These are phyloP conservation scores for Lysandra bellargus DNA, from an alignment of 2,888 invertebrate genomes.

Conservation along the genomic window DNA sequence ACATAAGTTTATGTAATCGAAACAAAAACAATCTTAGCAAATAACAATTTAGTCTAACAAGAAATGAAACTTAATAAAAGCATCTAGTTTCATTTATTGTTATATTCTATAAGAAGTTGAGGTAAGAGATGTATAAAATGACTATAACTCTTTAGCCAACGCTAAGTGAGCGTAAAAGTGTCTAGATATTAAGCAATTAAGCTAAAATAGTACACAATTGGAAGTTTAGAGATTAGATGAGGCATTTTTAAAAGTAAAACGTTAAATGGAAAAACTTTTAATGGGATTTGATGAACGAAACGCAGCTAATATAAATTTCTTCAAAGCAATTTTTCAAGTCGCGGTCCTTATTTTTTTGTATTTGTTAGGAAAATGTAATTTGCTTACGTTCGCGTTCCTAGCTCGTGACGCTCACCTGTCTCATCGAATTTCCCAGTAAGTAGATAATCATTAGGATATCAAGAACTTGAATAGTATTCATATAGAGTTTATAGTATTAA, in stretches of 20 bases:
- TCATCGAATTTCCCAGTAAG: not conserved
- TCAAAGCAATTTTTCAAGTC: conserved; percentile 56
- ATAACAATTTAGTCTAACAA: not conserved
- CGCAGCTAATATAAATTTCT: conserved; percentile 62
- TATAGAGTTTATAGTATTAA: not conserved
- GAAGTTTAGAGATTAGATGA: conserved; percentile 59
- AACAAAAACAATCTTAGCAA: not conserved
- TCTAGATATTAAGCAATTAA: conserved; percentile 55
- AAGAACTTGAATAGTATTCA: not conserved
- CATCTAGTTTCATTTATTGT: not conserved
- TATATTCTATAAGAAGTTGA: not conserved
- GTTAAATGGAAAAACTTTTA: conserved; percentile 78
- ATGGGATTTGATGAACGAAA: conserved; percentile 72
- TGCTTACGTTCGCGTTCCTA: not conserved
- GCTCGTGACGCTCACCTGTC: conserved; percentile 5
- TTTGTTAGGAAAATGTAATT: conserved; percentile 45
- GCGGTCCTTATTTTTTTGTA: conserved; percentile 47
- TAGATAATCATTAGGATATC: not conserved
- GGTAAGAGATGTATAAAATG: not conserved
- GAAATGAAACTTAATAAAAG: not conserved
- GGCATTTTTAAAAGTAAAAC: conserved; percentile 66
- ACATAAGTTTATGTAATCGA: not conserved
- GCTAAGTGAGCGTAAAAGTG: conserved; percentile 46
- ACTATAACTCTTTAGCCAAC: conserved; percentile 43
- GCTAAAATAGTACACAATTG: conserved; percentile 57